Percentiles rank a stretch among this genome's conserved stretches.
Conservation (phyloP, 2,888 invertebrate species). For the Malacosoma neustria region DNA sequence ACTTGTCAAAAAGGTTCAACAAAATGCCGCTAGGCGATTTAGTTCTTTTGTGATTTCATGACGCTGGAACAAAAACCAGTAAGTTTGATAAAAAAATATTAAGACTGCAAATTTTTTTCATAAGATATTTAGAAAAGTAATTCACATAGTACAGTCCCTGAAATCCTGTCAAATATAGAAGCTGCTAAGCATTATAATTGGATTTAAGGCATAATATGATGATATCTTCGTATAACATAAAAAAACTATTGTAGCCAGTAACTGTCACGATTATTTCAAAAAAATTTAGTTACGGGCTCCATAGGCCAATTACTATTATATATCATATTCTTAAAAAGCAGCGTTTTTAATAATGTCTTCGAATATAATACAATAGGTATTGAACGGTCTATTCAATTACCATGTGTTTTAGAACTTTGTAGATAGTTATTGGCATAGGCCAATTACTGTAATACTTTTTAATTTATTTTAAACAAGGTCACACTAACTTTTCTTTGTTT, state of each 20-base stretch:
- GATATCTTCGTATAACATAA: background rate
- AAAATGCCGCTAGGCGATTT: constrained; percentile 1
- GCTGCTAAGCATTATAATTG: constrained; percentile 1
- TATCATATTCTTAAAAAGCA: background rate
- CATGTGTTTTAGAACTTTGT: background rate
- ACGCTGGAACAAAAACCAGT: background rate
- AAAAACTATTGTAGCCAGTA: background rate
- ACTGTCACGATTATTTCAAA: background rate
- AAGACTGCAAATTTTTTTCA: constrained; percentile 1
- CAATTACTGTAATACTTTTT: background rate
- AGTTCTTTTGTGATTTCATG: constrained; percentile 1
- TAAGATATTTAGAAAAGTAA: background rate
- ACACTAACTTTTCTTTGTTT: background rate
- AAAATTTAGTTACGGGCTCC: background rate
- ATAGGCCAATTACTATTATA: background rate
- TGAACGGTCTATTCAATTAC: background rate
- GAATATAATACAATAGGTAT: background rate
- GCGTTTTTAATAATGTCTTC: background rate
- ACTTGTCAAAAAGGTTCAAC: constrained; percentile 1
- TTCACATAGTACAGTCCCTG: background rate
- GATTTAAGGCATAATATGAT: constrained; percentile 1
- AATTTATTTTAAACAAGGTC: background rate
- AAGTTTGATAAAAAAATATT: constrained; percentile 1
- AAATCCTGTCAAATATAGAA: background rate
- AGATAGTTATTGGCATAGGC: background rate